Evolutionary conservation across 2,888 invertebrate species (phyloP).

Genomic region (Trimorus sp.): DNA sequence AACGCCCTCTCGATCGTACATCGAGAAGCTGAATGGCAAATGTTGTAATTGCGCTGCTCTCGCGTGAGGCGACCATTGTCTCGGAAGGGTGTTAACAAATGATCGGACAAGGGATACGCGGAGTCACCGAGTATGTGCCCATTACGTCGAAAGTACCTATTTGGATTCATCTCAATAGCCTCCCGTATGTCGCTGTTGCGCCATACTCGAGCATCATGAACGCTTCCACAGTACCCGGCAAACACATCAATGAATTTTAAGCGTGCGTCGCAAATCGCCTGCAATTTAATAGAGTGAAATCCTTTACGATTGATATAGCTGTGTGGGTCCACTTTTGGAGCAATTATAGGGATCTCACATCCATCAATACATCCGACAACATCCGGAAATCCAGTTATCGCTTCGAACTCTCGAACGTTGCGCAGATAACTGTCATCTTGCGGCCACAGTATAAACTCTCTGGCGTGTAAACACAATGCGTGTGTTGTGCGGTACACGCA

Average conservation of each 20-base stretch:
- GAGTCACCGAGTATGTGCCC: slow-evolving; percentile 30
- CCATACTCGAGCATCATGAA: slow-evolving; percentile 7
- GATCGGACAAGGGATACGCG: slow-evolving; percentile 22
- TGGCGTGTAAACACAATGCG: background rate
- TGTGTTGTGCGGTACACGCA: slow-evolving; percentile 2
- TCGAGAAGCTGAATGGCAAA: slow-evolving; percentile 32
- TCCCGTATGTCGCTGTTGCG: background rate
- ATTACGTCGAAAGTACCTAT: slow-evolving; percentile 2
- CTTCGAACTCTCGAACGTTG: background rate
- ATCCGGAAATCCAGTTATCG: slow-evolving; percentile 5
- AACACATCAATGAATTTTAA: slow-evolving; percentile 4
- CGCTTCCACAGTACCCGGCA: slow-evolving; percentile 7
- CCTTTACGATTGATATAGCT: slow-evolving; percentile 5
- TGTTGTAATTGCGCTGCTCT: slow-evolving; percentile 28
- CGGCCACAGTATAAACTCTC: background rate
- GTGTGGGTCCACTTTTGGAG: background rate
- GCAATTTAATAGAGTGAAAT: slow-evolving; percentile 5
- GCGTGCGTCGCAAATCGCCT: background rate
- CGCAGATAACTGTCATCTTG: background rate
- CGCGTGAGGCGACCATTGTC: slow-evolving; percentile 42
- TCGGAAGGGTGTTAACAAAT: slow-evolving; percentile 37
- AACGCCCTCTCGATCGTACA: slow-evolving; percentile 39
- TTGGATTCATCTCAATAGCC: background rate
- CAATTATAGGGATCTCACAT: slow-evolving; percentile 9
- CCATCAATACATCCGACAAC: slow-evolving; percentile 5